phyloP scores from a whole-genome alignment of 2,888 invertebrate species.

The Orchestes rusci region DNA sequence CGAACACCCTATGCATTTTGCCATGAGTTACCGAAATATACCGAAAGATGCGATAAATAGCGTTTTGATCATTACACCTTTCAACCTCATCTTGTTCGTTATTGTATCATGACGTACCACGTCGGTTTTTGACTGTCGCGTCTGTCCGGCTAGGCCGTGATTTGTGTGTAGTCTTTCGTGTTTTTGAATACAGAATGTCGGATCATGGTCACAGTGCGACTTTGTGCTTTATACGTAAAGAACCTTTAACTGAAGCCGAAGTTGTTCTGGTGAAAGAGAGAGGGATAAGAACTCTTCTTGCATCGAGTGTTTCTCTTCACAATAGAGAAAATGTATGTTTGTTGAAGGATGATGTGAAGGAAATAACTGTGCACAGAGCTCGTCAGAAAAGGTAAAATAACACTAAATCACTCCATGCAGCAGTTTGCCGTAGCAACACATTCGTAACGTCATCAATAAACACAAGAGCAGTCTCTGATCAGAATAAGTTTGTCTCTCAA shows the following conservation, averaged over 20 bases:
- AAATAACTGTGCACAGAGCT: slow-evolving; percentile 1
- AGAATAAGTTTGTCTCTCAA: background rate
- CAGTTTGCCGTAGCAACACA: slow-evolving; percentile 2
- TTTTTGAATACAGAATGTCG: no score
- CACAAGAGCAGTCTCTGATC: background rate
- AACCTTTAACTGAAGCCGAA: slow-evolving; percentile 2
- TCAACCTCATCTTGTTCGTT: no score
- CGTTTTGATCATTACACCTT: no score
- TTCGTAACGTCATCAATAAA: background rate
- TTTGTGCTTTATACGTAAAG: no score
- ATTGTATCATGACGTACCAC: no score
- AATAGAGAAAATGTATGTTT: slow-evolving; percentile 2
- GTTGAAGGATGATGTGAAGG: slow-evolving; percentile 1
- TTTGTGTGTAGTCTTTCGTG: no score
- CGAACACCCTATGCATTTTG: no score
- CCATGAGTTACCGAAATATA: no score
- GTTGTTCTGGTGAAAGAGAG: background rate
- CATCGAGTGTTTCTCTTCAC: background rate
- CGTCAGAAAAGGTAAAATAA: slow-evolving; percentile 1
- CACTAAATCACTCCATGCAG: slow-evolving; percentile 1
- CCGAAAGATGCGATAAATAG: no score
- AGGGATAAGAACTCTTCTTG: slow-evolving; percentile 1
- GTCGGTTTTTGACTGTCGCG: no score
- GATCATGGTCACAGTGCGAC: no score
- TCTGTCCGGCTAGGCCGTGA: no score